Evolutionary conservation across 2,888 invertebrate genomes (phyloP).

Genomic region (Aleiodes leptofemur): DNA sequence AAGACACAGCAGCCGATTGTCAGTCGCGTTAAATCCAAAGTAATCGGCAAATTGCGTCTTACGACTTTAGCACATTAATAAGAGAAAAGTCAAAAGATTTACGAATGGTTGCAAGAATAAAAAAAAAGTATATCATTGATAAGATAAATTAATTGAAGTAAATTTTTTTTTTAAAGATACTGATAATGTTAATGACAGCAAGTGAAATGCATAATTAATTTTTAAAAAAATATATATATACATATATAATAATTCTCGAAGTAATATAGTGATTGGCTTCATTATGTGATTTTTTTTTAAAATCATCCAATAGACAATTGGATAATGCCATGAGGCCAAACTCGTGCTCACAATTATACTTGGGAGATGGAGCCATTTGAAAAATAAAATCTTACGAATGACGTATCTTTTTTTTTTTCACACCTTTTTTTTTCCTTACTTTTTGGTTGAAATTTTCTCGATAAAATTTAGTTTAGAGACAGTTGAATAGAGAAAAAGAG

Average conservation of each 20-base stretch:
- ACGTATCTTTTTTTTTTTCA: not conserved
- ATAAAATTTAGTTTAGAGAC: not conserved
- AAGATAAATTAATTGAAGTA: not conserved
- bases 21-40: constrained; percentile 37
- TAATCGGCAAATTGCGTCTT: constrained; percentile 38
- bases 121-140: not conserved
- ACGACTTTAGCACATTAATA: constrained; percentile 16
- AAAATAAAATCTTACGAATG: constrained; percentile 5
- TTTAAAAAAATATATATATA: too few relatives aligned
- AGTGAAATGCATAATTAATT: not conserved
- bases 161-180: not conserved
- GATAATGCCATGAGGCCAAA: constrained; percentile 12
- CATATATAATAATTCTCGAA: not conserved
- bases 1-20: constrained; percentile 25
- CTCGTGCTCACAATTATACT: not conserved
- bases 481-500: too few relatives aligned
- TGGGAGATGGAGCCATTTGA: constrained; percentile 19
- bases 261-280: constrained; percentile 11
- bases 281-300: constrained; percentile 10
- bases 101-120: too few relatives aligned
- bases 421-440: not conserved
- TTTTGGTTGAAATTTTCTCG: not conserved
- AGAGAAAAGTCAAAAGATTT: not conserved
- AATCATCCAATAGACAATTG: not conserved
- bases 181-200: constrained; percentile 10